Conservation (phyloP, 2,797 vertebrate species). For the Micrastur ruficollis region DNA sequence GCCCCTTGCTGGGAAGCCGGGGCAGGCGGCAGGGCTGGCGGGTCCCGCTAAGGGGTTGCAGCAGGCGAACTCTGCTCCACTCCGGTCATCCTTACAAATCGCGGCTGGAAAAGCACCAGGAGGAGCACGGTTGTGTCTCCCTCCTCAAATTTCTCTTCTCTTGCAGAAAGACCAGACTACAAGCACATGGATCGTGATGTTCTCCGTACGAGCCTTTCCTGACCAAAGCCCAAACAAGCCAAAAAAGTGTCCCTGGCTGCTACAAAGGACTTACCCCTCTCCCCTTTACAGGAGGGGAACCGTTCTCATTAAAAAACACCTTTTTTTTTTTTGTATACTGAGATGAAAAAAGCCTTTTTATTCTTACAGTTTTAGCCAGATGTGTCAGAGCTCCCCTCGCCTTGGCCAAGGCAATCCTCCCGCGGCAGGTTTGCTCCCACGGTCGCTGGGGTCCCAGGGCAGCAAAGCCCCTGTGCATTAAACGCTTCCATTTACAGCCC, state of each 20-base stretch:
- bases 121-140: neutral
- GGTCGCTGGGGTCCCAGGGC: accelerated
- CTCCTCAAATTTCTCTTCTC: neutral
- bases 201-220: neutral
- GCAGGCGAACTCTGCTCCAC: neutral
- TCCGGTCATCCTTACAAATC: accelerated
- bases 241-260: neutral
- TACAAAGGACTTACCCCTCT: neutral
- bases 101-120: neutral
- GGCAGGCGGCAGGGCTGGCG: neutral
- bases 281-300: neutral
- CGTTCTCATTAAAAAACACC: neutral
- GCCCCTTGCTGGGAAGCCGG: neutral
- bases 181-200: neutral
- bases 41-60: neutral
- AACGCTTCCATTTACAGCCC: neutral
- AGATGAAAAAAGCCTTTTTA: neutral
- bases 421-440: accelerated
- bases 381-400: neutral
- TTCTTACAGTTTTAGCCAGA: neutral
- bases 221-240: neutral
- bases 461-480: neutral
- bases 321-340: neutral
- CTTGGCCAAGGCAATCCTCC: neutral
- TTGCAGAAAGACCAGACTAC: neutral